Base-by-base conservation (phyloP, 2,888 invertebrate species). In the Itoplectis maculator region DNA sequence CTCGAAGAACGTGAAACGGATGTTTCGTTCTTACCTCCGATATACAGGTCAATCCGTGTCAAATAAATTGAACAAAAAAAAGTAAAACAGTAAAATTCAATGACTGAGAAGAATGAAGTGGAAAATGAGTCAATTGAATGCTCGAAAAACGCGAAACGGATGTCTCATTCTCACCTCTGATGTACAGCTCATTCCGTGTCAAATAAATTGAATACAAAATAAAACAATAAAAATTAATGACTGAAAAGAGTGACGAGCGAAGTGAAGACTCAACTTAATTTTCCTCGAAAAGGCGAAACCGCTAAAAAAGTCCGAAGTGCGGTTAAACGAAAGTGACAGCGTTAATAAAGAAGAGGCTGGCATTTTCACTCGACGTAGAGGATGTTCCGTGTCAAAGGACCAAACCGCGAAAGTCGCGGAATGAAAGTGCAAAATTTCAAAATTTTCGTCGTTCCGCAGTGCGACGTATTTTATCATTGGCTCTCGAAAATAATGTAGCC, bases 1-100 rank as follows among this genome's bases (percentile, higher is more conserved):
- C 29, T n/a, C 37, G 9, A 18, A 68, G 66, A 68, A 73, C 29
- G 68, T 63, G 23, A 76, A 68, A 68, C 40, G 68, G 66, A 54
- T 65, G 63, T 56, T 29, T 18, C 1, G 11, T 23, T 23, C 5
- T 1, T 1, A 74, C 40, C 37, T 40, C n/a, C n/a, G 20, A 11
- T 69, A 20, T 56, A 49, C 42, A 49, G 49, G 18, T 23, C 4
- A 54, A 13, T 54, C 23, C 20, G 23, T 4, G 54, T 13, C 4
- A 23, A 54, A 9, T 54, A 5, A 23, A 6, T 47, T 47, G n/a
- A 0, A 7, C 1, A 7, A 4, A 15, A 47, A 15, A 47, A 8
- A n/a, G 6, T 47, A 29, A 29, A 29, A 5, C n/a, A n/a, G n/a
- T n/a, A n/a, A n/a, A n/a, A n/a, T n/a, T n/a, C n/a, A n/a, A n/a